A percentile compares a stretch with the other conserved stretches of the same genome.
phyloP scores from a whole-genome alignment of 2,888 invertebrate genomes.

The Embidobia sp. region DNA sequence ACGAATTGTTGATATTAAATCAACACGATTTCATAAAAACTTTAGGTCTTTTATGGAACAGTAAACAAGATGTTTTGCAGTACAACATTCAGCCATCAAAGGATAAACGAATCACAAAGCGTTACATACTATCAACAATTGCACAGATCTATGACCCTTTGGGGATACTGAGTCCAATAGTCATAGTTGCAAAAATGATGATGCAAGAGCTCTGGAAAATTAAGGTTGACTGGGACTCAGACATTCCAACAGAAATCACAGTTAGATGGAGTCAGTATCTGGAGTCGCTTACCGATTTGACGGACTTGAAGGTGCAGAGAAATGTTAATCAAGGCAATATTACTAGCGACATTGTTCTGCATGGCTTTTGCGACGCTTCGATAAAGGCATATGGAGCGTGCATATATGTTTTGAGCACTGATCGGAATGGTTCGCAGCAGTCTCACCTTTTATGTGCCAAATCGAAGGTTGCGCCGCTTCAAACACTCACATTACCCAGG shows the following conservation, averaged over 20 bases:
- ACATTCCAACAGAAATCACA: neutral
- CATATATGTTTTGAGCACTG: too few species aligned
- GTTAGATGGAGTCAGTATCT: conserved; percentile 10
- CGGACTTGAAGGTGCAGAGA: conserved; percentile 25
- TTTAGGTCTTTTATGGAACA: conserved; percentile 54
- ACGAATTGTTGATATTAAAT: conserved; percentile 21
- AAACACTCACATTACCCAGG: conserved; percentile 28
- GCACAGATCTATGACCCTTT: conserved; percentile 61
- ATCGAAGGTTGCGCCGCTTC: conserved; percentile 52
- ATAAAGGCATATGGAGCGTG: neutral
- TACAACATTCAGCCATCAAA: conserved; percentile 27
- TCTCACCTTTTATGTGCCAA: conserved; percentile 57
- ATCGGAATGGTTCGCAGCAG: too few species aligned
- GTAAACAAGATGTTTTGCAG: conserved; percentile 26
- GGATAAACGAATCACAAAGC: conserved; percentile 16
- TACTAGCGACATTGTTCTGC: conserved; percentile 4
- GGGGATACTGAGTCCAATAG: conserved; percentile 51
- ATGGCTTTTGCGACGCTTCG: conserved; percentile 67
- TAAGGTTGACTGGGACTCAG: conserved; percentile 33
- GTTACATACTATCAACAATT: conserved; percentile 46
- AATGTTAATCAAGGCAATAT: conserved; percentile 22
- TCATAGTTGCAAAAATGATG: conserved; percentile 52
- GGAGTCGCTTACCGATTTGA: conserved; percentile 2
- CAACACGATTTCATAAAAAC: conserved; percentile 45
- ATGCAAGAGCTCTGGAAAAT: conserved; percentile 50